phyloP scores from a whole-genome alignment of 2,113 vertebrate species.

The Xiphias gladius region DNA sequence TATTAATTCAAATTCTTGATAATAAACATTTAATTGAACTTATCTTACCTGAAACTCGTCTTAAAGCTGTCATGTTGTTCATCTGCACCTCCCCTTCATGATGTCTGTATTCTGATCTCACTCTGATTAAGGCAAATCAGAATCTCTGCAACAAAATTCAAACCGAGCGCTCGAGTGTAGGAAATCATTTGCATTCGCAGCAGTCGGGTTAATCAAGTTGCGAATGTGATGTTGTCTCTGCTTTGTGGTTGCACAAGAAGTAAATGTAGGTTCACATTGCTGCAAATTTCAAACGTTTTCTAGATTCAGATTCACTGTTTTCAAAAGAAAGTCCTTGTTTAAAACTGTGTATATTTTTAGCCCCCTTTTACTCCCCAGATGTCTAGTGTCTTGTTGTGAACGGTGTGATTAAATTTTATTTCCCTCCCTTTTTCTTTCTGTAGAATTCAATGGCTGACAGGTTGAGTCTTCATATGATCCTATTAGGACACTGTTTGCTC shows the following conservation, averaged over 20 bases:
- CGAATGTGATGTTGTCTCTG: not conserved
- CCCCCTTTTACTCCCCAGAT: not conserved
- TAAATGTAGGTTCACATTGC: not conserved
- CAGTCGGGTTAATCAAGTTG: not conserved
- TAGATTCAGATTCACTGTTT: not conserved
- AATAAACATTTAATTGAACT: not conserved
- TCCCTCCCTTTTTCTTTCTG: not conserved
- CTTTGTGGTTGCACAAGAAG: not conserved
- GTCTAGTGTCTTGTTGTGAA: not conserved
- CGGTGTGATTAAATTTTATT: not conserved
- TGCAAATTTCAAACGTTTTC: not conserved
- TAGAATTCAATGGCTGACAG: constrained; percentile 31
- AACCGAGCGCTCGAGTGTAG: constrained; percentile 10
- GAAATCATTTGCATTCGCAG: constrained; percentile 35
- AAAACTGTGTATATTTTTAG: not conserved
- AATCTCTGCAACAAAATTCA: not conserved
- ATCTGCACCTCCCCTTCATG: not conserved
- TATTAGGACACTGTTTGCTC: constrained; percentile 34
- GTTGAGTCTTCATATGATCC: constrained; percentile 50
- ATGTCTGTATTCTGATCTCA: not conserved
- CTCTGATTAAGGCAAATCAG: constrained; percentile 4
- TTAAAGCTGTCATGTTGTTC: not conserved
- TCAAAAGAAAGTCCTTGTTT: too few species aligned
- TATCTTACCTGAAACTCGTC: not conserved
- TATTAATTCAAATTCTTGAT: not conserved